Base-by-base conservation (phyloP, 2,888 invertebrate species). In the Syrista parreyssii region DNA sequence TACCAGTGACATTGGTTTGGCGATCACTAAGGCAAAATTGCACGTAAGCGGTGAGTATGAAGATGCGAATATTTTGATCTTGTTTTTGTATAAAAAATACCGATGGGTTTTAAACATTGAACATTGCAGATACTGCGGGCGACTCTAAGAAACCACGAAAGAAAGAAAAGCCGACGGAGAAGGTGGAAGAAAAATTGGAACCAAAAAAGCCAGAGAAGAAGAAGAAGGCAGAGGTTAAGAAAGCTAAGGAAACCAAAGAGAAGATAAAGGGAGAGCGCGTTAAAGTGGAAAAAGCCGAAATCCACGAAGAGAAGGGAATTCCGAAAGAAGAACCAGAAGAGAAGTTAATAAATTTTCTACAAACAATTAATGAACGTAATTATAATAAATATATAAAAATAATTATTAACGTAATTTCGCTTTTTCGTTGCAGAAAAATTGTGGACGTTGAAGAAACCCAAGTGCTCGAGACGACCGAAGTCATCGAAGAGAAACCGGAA, bases 1-100 rank as follows among this genome's bases (percentile, higher is more conserved):
- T 12, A 94, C 95, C 30, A 98, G 97, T 90, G 96, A 96, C 86
- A 95, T 96, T 79, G 98, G 98, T 74, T 94, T 96, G 92, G 95
- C 95, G 36, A 93, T 95, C 75, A 96, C 97, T 1, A 96, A 96
- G 91, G 97, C 95, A 11, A 95, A 95, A 90, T 92, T 98, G 73
- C 95, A 95, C 88, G 95, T 97, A 72, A 90, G 92, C 73, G 90
- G 92, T 93, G 88, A 80, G 75, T 78, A 55, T 23, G 9, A 23
- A 55, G 4, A 34, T 34, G 34, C 34, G 34, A 23, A 23, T 55
- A 9, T 23, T 55, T 55, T 9, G 15, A 55, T 9, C 23, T 55
- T 55, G 23, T 23, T 55, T 55, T 55, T 23, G 6, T 23, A 23
- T 23, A 55, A 55, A 55, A 55, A 23, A 23, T 9, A 23, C 9